Conservation (phyloP, 2,888 invertebrate genomes). For the Pyrgus malvae region DNA sequence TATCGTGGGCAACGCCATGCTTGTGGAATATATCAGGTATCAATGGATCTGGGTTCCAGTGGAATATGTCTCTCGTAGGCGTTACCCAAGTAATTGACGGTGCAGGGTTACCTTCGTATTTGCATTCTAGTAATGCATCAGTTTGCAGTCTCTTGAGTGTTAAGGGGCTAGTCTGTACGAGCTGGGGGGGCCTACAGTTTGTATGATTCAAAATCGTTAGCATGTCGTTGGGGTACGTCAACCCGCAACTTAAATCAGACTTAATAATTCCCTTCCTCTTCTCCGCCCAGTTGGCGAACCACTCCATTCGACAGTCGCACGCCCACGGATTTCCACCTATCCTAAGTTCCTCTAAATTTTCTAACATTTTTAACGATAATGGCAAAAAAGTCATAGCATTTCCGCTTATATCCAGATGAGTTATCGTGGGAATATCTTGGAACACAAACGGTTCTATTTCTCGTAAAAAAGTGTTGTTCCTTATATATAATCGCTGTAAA, state of each 20-base stretch:
- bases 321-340: slow-evolving; percentile 90
- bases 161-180: slow-evolving; percentile 83
- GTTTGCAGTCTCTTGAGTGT: slow-evolving; percentile 84
- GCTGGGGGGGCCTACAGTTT: slow-evolving; percentile 85
- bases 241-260: slow-evolving; percentile 85
- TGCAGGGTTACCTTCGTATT: slow-evolving; percentile 87
- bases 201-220: slow-evolving; percentile 86
- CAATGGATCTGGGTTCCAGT: slow-evolving; percentile 89
- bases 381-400: slow-evolving; percentile 88
- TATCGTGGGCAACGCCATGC: slow-evolving; percentile 84
- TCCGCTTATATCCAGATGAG: slow-evolving; percentile 85
- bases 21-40: slow-evolving; percentile 85
- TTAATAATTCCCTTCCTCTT: slow-evolving; percentile 72
- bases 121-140: slow-evolving; percentile 88
- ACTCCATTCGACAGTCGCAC: slow-evolving; percentile 93
- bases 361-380: slow-evolving; percentile 84
- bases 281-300: slow-evolving; percentile 84
- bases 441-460: slow-evolving; percentile 85
- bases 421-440: slow-evolving; percentile 82
- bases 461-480: slow-evolving; percentile 82
- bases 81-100: slow-evolving; percentile 94
- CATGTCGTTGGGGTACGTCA: slow-evolving; percentile 86
- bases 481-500: slow-evolving; percentile 82
- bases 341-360: slow-evolving; percentile 83
- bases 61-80: slow-evolving; percentile 86